Base-by-base conservation (phyloP, 2,797 vertebrate species). In the Typhlichthys subterraneus region DNA sequence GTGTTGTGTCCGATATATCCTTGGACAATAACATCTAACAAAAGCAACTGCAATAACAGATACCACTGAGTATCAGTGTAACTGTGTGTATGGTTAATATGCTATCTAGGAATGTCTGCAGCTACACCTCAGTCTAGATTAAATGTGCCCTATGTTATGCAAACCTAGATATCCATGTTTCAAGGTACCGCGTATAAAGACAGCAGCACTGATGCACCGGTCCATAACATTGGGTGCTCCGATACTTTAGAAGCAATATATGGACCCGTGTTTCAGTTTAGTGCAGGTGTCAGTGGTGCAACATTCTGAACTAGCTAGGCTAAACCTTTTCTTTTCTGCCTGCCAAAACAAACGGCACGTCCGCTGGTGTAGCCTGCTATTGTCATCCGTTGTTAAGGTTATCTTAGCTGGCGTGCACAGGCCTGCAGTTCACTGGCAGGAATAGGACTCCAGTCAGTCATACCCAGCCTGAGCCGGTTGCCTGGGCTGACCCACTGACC, bases 401-500 rank as follows among this genome's bases (percentile, higher is more conserved):
- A 63, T 75, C 46, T 69, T 31, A 69, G 69, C 67, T 61, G 55
- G 19, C 66, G 63, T 14, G 58, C 33, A 60, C 63, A 7, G 61
- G 51, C 45, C 19, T n/a, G 48, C 53, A 19, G 38, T 54, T 53
- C 58, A 42, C 53, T 58, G 61, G 62, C 69, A 84, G 79, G 45
- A 82, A 84, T 10, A 57, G 75, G 67, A 60, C 74, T 89, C 85
- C 58, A 69, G 77, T 87, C 89, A 79, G 86, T 12, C 31, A 59
- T 68, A 78, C 81, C 70, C 80, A 75, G 80, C 67, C 71, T 59
- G 70, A 88, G 87, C 75, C 76, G 58, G 81, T 75, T 82, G 76
- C 81, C 85, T 80, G 67, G 76, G 74, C 79, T 92, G 92, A 93
- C 92, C 92, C 90, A 93, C 86, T 93, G 91, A 93, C 93, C 90